phyloP scores from a whole-genome alignment of 2,113 vertebrate species.

The Epinephelus lanceolatus region DNA sequence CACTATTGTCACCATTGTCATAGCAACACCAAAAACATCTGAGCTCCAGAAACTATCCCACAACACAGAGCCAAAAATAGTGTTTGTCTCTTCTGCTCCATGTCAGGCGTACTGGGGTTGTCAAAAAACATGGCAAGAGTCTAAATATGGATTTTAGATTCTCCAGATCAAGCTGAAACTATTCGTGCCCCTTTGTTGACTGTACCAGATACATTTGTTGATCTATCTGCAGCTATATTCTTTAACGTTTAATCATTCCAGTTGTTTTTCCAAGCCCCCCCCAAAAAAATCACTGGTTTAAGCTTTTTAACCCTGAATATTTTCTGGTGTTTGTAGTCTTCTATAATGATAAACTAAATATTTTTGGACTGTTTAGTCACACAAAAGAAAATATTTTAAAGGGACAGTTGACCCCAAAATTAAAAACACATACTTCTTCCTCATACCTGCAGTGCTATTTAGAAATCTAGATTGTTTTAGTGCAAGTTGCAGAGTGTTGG shows the following conservation, averaged over 20 bases:
- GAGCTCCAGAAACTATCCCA: constrained; percentile 43
- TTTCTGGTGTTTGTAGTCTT: neutral
- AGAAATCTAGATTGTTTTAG: too few relatives aligned
- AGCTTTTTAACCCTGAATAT: neutral
- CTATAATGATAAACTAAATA: neutral
- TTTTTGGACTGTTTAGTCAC: neutral
- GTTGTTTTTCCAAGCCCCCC: neutral
- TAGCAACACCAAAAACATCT: constrained; percentile 80
- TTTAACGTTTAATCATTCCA: neutral
- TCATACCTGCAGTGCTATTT: too few relatives aligned
- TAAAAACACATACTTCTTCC: too few relatives aligned
- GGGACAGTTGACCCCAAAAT: too few relatives aligned
- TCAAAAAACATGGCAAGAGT: constrained; percentile 26
- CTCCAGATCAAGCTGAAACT: constrained; percentile 13
- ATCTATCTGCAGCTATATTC: neutral
- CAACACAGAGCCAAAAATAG: constrained; percentile 63
- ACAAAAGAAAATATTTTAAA: neutral
- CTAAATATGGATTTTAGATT: constrained; percentile 33
- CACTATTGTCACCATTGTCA: constrained; percentile 76
- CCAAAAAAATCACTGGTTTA: neutral
- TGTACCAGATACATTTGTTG: too few relatives aligned
- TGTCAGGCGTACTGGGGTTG: constrained; percentile 21
- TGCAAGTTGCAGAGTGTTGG: too few relatives aligned
- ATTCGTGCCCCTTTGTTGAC: neutral
- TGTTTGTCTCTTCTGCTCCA: constrained; percentile 40